phyloP scores from a whole-genome alignment of 2,888 invertebrate species.

The Prosapia bicincta region DNA sequence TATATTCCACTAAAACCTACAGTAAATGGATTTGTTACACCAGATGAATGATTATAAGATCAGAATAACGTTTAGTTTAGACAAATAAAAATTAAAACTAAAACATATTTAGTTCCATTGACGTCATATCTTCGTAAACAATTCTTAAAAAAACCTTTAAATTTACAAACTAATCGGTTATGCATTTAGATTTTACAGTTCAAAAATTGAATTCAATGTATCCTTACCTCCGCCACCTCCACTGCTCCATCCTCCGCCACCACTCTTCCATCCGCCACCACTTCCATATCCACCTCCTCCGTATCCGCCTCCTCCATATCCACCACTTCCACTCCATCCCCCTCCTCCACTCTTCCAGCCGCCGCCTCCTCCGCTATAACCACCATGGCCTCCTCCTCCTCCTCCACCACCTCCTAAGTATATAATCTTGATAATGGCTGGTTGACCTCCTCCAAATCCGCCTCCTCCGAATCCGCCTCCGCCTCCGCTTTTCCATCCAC shows the following conservation, averaged over 20 bases:
- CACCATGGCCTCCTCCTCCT: neutral
- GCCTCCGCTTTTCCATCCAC: slow-evolving; percentile 4
- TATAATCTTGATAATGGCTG: no score
- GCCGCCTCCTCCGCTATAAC: neutral
- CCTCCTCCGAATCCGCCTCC: neutral
- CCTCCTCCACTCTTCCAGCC: neutral
- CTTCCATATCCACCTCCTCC: slow-evolving; percentile 19
- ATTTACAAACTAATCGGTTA: no score
- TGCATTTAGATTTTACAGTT: no score
- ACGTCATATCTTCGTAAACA: no score
- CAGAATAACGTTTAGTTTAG: no score
- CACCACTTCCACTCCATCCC: neutral
- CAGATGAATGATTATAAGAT: no score
- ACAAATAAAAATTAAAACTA: no score
- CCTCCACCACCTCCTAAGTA: slow-evolving; percentile 3
- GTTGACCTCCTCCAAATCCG: neutral
- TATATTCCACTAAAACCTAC: no score
- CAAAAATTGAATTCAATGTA: no score
- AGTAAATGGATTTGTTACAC: no score
- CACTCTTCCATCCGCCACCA: slow-evolving; percentile 8
- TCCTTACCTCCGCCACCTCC: slow-evolving; percentile 6
- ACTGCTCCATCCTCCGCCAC: slow-evolving; percentile 3
- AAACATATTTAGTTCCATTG: no score
- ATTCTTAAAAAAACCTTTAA: no score
- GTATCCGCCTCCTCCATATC: neutral